phyloP scores from a whole-genome alignment of 2,888 invertebrate genomes.

The Herminia tarsipennalis region DNA sequence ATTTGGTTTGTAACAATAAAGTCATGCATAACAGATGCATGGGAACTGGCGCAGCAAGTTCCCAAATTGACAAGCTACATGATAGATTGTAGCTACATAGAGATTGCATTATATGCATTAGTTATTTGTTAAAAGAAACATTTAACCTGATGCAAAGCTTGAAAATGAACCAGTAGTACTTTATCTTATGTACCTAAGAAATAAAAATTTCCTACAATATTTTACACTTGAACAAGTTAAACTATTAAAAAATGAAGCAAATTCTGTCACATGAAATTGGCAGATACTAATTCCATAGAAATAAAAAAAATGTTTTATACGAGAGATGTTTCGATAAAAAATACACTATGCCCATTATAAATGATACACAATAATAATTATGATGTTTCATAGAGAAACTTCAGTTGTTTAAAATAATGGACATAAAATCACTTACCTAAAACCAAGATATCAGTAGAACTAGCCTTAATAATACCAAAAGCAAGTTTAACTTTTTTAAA shows the following conservation, averaged over 20 bases:
- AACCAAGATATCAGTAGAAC: slow-evolving; percentile 67
- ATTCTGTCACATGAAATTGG: slow-evolving; percentile 56
- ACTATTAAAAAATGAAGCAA: slow-evolving; percentile 64
- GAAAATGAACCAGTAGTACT: slow-evolving; percentile 75
- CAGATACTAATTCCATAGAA: slow-evolving; percentile 51
- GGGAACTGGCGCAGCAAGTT: slow-evolving; percentile 56
- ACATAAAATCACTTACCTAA: slow-evolving; percentile 61
- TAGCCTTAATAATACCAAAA: slow-evolving; percentile 78
- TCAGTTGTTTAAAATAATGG: slow-evolving; percentile 46
- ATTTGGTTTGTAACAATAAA: slow-evolving; percentile 78
- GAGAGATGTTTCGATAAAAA: slow-evolving; percentile 55
- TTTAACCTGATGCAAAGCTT: slow-evolving; percentile 69
- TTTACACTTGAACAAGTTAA: slow-evolving; percentile 77
- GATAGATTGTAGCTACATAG: slow-evolving; percentile 40
- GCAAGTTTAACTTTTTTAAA: slow-evolving; percentile 80
- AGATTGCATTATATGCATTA: slow-evolving; percentile 58
- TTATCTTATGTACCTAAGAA: slow-evolving; percentile 81
- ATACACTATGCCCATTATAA: slow-evolving; percentile 51
- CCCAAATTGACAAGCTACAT: slow-evolving; percentile 52
- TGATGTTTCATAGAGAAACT: slow-evolving; percentile 18
- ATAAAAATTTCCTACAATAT: slow-evolving; percentile 80
- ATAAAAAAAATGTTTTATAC: slow-evolving; percentile 57
- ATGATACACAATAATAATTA: slow-evolving; percentile 53
- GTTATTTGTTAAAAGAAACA: slow-evolving; percentile 50
- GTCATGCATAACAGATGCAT: slow-evolving; percentile 66